phyloP scores from a whole-genome alignment of 2,797 vertebrate species.

The Enteromius mattozi region DNA sequence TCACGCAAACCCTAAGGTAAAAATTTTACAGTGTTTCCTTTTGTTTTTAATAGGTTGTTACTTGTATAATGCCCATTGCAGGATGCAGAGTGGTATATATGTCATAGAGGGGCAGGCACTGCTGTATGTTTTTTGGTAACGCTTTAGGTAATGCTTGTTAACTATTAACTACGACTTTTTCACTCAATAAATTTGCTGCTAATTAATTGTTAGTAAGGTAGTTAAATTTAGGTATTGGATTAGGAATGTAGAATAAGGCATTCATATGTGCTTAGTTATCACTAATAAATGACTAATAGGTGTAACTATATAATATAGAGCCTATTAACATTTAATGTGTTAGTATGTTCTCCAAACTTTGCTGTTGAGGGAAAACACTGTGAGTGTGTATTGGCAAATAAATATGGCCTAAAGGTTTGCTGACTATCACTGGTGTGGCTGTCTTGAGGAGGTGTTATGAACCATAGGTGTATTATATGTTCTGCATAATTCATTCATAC shows the following conservation, averaged over 20 bases:
- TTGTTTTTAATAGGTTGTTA: slow-evolving; percentile 9
- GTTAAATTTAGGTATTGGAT: too few species aligned
- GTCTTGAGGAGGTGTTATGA: neutral
- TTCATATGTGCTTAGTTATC: too few species aligned
- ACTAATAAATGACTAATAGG: too few species aligned
- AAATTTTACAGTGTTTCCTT: neutral
- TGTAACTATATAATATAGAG: too few species aligned
- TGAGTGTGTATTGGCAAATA: neutral
- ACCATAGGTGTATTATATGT: neutral
- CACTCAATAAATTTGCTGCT: too few species aligned
- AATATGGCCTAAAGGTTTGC: neutral
- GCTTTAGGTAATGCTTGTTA: too few species aligned
- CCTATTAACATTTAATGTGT: neutral
- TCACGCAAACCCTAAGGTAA: neutral
- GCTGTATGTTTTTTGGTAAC: neutral
- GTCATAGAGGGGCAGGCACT: neutral
- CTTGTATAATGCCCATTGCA: neutral
- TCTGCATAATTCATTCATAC: neutral
- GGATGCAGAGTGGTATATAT: neutral
- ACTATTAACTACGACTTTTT: too few species aligned
- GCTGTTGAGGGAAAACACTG: neutral
- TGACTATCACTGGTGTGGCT: neutral
- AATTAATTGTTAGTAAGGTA: too few species aligned
- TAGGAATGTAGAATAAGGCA: too few species aligned
- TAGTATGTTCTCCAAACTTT: neutral